Conservation (phyloP, 2,888 invertebrate species). For the Monoplex corrugatus region DNA sequence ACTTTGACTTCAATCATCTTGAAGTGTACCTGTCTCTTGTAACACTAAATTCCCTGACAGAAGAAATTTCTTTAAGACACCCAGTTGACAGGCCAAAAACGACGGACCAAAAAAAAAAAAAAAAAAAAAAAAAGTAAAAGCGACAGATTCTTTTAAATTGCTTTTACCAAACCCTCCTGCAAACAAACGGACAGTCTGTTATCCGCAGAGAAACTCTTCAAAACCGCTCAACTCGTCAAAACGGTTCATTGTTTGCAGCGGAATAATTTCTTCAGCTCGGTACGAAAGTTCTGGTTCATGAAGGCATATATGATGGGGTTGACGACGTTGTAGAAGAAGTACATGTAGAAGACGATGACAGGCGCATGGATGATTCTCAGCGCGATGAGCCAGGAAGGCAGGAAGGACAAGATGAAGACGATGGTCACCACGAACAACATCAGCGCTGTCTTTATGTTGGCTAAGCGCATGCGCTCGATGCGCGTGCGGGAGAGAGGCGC, state of each 20-base stretch:
- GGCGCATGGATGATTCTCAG: constrained; percentile 70
- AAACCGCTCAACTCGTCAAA: too few relatives aligned
- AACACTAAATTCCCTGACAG: too few relatives aligned
- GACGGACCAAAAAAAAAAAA: too few relatives aligned
- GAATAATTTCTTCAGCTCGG: constrained; percentile 55
- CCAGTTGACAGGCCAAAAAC: too few relatives aligned
- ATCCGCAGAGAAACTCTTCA: too few relatives aligned
- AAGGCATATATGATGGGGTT: constrained; percentile 59
- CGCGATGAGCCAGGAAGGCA: constrained; percentile 80
- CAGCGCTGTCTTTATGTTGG: constrained; percentile 80
- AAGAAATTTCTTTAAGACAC: too few relatives aligned
- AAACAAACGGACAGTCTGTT: too few relatives aligned
- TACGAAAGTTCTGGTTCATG: constrained; percentile 57
- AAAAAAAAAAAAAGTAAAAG: too few relatives aligned
- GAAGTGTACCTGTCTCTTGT: too few relatives aligned
- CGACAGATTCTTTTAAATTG: too few relatives aligned
- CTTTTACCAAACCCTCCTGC: too few relatives aligned
- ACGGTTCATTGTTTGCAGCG: constrained; percentile 40
- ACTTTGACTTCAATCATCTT: too few relatives aligned
- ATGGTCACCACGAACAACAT: constrained; percentile 81
- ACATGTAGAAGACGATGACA: constrained; percentile 78
- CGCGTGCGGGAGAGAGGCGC: constrained; percentile 60
- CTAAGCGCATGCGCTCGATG: constrained; percentile 65
- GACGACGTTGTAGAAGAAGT: constrained; percentile 80
- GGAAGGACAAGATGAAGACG: constrained; percentile 79